These are phyloP conservation scores for Dendropsophus ebraccatus DNA, from an alignment of 2,113 vertebrate genomes.

Conservation along the genomic window DNA sequence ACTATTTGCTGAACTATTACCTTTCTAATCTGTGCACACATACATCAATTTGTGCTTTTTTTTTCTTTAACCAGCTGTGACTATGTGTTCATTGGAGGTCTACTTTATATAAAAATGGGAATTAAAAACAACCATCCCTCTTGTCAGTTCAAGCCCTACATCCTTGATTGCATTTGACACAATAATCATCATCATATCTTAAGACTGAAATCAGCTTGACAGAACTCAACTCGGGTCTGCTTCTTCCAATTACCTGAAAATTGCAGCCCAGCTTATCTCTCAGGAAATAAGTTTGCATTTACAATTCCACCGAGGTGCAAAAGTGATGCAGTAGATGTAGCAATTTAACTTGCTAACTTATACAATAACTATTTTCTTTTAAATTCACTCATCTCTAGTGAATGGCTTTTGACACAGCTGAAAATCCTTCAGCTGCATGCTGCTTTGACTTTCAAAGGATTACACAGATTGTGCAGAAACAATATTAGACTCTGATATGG, in stretches of 20 bases:
- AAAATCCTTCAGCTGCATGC: background rate
- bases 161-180: constrained; percentile 75
- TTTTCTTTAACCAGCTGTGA: constrained; percentile 60
- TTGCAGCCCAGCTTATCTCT: constrained; percentile 66
- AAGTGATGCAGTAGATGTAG: constrained; percentile 56
- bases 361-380: constrained; percentile 62
- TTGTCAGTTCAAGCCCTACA: constrained; percentile 66
- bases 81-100: constrained; percentile 62
- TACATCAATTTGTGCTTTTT: constrained; percentile 23
- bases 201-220: constrained; percentile 71
- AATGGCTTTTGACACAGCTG: constrained; percentile 58
- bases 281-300: constrained; percentile 66
- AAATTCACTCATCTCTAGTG: constrained; percentile 54
- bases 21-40: constrained; percentile 13
- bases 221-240: constrained; percentile 67
- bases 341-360: constrained; percentile 63
- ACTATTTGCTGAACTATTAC: constrained; percentile 30
- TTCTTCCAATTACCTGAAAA: constrained; percentile 74
- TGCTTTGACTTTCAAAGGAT: constrained; percentile 47
- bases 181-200: constrained; percentile 73
- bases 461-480: constrained; percentile 47
- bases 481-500: constrained; percentile 41
- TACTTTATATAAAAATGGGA: constrained; percentile 64
- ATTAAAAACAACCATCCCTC: constrained; percentile 68
- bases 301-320: constrained; percentile 63